phyloP scores from a whole-genome alignment of 2,113 vertebrate species.

The Crotalus viridis region DNA sequence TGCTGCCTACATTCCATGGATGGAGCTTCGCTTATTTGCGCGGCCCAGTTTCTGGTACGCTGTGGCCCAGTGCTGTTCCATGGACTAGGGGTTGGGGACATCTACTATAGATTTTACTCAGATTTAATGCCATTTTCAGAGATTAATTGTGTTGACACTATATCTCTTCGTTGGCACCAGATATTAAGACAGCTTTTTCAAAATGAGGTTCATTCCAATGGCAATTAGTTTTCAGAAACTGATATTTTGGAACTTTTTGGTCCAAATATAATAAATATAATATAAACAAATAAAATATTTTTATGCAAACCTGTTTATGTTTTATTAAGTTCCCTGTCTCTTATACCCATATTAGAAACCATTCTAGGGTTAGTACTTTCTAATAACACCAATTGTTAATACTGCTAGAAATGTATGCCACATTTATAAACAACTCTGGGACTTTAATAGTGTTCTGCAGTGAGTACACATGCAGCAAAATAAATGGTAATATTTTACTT shows the following conservation, averaged over 20 bases:
- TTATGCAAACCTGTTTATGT: background rate
- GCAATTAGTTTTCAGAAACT: background rate
- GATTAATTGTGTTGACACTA: background rate
- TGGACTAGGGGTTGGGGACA: too few relatives aligned
- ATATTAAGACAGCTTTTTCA: background rate
- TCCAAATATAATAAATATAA: too few relatives aligned
- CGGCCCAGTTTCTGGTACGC: too few relatives aligned
- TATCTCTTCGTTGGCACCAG: background rate
- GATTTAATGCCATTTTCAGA: background rate
- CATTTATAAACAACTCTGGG: background rate
- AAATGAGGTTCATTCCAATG: background rate
- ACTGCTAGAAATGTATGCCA: background rate
- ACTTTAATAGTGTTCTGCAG: background rate
- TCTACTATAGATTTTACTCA: background rate
- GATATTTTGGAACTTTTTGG: background rate
- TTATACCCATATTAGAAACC: background rate
- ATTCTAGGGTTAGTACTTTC: background rate
- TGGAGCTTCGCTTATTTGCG: too few relatives aligned
- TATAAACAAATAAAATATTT: too few relatives aligned
- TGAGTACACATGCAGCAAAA: background rate
- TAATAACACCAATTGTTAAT: background rate
- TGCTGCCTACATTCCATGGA: too few relatives aligned
- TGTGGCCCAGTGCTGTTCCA: too few relatives aligned
- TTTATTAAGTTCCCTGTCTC: background rate
- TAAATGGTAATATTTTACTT: background rate